These are phyloP conservation scores for Tupiocoris notatus DNA, from an alignment of 2,888 invertebrate genomes.

Conservation along the genomic window DNA sequence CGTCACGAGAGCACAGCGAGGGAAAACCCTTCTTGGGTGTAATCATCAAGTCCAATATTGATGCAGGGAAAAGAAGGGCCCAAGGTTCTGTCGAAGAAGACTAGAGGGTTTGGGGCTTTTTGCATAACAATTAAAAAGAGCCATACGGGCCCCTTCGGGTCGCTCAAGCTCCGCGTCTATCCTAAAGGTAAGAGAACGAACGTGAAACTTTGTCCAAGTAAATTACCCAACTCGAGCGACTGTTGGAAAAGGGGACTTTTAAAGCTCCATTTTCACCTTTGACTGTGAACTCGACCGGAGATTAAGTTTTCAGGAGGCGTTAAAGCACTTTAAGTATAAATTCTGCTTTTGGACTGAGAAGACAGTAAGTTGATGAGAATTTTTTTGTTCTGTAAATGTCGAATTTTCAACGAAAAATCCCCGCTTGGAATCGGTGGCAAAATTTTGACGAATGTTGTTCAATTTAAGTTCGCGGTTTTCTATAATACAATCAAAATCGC, in stretches of 20 bases:
- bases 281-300: too few relatives aligned
- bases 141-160: constrained; percentile 39
- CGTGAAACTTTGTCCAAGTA: neutral
- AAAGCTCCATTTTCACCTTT: neutral
- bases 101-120: constrained; percentile 26
- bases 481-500: too few relatives aligned
- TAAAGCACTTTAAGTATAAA: too few relatives aligned
- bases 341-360: too few relatives aligned
- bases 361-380: too few relatives aligned
- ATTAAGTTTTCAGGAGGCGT: too few relatives aligned
- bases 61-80: constrained; percentile 37
- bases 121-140: constrained; percentile 49
- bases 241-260: neutral
- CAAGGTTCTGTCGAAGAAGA: neutral
- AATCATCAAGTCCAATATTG: constrained; percentile 48
- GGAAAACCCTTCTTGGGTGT: constrained; percentile 19
- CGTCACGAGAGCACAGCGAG: constrained; percentile 4
- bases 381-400: too few relatives aligned
- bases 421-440: too few relatives aligned
- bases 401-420: too few relatives aligned
- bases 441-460: too few relatives aligned
- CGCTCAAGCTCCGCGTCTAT: neutral
- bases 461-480: too few relatives aligned
- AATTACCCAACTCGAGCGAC: too few relatives aligned
- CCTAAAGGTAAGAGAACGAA: neutral